Percentiles rank a stretch among this genome's conserved stretches.
Conservation (phyloP, 2,113 vertebrate genomes). For the Ptychochromis oligacanthus region DNA sequence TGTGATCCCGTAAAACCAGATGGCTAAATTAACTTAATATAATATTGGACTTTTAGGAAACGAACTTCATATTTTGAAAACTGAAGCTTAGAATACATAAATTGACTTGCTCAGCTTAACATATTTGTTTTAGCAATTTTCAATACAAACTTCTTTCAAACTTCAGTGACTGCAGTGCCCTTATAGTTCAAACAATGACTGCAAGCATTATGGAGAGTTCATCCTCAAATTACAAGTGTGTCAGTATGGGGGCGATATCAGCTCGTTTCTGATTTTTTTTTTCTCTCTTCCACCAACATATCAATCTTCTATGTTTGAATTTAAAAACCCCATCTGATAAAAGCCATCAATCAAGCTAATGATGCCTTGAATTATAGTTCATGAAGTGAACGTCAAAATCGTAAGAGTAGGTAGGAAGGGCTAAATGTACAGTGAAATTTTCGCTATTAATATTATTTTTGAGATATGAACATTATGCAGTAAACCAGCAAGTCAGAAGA, state of each 20-base stretch:
- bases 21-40: too few relatives aligned
- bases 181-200: slow-evolving; percentile 10
- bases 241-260: slow-evolving; percentile 15
- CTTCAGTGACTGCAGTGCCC: slow-evolving; percentile 1
- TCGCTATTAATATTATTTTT: neutral
- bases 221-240: slow-evolving; percentile 4
- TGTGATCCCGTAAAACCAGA: too few relatives aligned
- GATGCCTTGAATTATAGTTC: slow-evolving; percentile 47
- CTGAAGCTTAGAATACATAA: neutral
- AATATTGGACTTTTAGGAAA: neutral
- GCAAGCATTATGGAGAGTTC: too few relatives aligned
- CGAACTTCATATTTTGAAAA: slow-evolving; percentile 2
- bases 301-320: slow-evolving; percentile 46
- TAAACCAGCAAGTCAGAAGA: neutral
- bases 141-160: neutral
- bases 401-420: neutral
- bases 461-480: neutral
- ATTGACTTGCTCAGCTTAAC: neutral
- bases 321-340: slow-evolving; percentile 33
- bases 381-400: slow-evolving; percentile 25
- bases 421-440: neutral
- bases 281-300: too few relatives aligned
- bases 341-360: slow-evolving; percentile 60
- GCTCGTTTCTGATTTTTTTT: neutral
- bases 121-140: neutral